These are phyloP conservation scores for Columba livia DNA, from an alignment of 2,113 vertebrate genomes.

Conservation along the genomic window DNA sequence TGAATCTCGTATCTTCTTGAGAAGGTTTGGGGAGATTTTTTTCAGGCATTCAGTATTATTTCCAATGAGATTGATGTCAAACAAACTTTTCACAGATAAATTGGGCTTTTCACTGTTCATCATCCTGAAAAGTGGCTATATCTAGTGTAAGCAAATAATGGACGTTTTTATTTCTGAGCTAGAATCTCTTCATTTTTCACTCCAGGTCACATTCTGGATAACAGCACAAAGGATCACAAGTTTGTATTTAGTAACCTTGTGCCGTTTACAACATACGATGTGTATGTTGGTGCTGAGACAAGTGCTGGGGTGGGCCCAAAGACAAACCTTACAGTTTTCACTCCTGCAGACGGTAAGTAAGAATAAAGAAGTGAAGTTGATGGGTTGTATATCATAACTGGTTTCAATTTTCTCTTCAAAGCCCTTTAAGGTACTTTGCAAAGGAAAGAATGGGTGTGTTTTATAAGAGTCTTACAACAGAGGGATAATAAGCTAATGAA, in stretches of 20 bases:
- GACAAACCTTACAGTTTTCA: constrained; percentile 77
- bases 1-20: background rate
- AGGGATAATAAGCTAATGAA: background rate
- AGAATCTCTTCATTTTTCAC: background rate
- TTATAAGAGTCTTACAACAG: background rate
- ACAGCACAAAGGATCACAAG: constrained; percentile 85
- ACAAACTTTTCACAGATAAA: background rate
- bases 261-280: constrained; percentile 84
- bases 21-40: background rate
- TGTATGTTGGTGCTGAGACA: constrained; percentile 84
- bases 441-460: background rate
- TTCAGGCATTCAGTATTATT: background rate
- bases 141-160: background rate
- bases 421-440: background rate
- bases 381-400: background rate
- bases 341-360: constrained; percentile 86
- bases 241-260: constrained; percentile 83
- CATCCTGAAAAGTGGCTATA: background rate
- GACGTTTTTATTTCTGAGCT: background rate
- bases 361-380: background rate
- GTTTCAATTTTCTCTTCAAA: background rate
- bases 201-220: constrained; percentile 86
- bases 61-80: background rate
- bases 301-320: constrained; percentile 88
- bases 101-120: background rate